Conservation (phyloP, 30 jellyfish, hydroid and myxozoan species). For the Hydra vulgaris region DNA sequence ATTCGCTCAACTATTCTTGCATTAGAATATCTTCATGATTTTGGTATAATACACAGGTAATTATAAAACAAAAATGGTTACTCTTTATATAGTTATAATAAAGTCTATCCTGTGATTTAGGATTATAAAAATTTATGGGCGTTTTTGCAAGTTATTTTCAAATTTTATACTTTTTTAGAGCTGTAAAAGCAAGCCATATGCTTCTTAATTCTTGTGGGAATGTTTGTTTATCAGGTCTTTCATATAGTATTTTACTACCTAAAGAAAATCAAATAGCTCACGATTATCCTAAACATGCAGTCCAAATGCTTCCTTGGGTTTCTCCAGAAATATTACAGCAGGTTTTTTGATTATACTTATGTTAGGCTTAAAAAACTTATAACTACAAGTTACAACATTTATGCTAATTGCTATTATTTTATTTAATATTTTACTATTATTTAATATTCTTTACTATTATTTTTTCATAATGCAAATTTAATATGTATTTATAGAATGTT, state of each 20-base stretch:
- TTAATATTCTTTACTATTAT: neutral
- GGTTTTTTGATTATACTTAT: slow-evolving; percentile 41
- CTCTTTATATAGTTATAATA: no score
- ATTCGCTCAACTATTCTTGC: slow-evolving; percentile 43
- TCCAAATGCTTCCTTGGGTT: slow-evolving; percentile 77
- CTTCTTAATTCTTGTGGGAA: slow-evolving; percentile 61
- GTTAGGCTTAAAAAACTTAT: no score
- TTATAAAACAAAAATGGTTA: neutral
- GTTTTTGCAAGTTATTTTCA: neutral
- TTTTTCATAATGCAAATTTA: neutral
- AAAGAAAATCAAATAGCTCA: slow-evolving; percentile 32
- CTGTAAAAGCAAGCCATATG: slow-evolving; percentile 85
- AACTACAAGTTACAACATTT: no score
- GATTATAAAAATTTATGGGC: no score
- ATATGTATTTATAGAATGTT: slow-evolving; percentile 39
- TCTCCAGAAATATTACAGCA: slow-evolving; percentile 88
- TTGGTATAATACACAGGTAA: slow-evolving; percentile 65
- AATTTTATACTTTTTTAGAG: slow-evolving; percentile 30
- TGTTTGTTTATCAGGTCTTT: slow-evolving; percentile 77
- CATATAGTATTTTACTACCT: slow-evolving; percentile 54
- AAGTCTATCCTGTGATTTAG: no score
- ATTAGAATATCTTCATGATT: slow-evolving; percentile 49
- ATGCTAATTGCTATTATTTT: no score
- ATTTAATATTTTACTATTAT: neutral
- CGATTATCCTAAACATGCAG: slow-evolving; percentile 67